Percentiles rank a stretch among this genome's conserved stretches.
These are phyloP conservation scores for Mactra quadrangularis DNA, from an alignment of 1,140 invertebrate species.

Conservation along the genomic window DNA sequence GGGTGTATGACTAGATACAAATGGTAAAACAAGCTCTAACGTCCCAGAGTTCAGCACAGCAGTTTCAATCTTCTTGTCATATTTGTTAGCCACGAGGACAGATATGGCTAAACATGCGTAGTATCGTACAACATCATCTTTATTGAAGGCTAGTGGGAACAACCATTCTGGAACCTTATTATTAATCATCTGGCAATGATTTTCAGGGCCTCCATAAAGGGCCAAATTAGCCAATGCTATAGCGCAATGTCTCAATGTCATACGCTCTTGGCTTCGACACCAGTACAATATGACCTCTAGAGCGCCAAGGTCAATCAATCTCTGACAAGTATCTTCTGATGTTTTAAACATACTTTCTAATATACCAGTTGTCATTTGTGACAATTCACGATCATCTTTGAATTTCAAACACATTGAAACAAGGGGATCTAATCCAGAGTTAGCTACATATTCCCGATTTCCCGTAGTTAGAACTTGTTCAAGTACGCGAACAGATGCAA, in stretches of 20 bases:
- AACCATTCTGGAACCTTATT: conserved; percentile 96
- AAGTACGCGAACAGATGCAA: conserved; percentile 86
- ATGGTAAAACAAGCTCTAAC: conserved; percentile 97
- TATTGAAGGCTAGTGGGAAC: conserved; percentile 98
- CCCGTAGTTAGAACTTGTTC: conserved; percentile 95
- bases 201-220: conserved; percentile 97
- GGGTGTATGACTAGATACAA: conserved; percentile 96
- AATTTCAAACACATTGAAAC: conserved; percentile 90
- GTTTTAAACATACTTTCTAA: conserved; percentile 99
- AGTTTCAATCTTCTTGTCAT: conserved; percentile 93
- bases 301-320: conserved; percentile 84
- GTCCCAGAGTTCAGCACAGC: conserved; percentile 97
- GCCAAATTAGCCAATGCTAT: conserved; percentile 98
- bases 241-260: conserved; percentile 96
- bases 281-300: conserved; percentile 94
- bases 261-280: conserved; percentile 94
- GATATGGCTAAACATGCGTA: conserved; percentile 99
- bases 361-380: conserved; percentile 96
- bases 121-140: conserved; percentile 96
- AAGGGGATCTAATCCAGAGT: conserved; percentile 94
- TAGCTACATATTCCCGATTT: conserved; percentile 96
- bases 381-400: conserved; percentile 89
- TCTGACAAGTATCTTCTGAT: conserved; percentile 92
- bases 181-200: conserved; percentile 99
- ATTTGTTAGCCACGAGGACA: conserved; percentile 97